Percentiles rank a stretch among this genome's conserved stretches.
Conservation (phyloP, 2,888 invertebrate species). For the Drosophila paramelanica region DNA sequence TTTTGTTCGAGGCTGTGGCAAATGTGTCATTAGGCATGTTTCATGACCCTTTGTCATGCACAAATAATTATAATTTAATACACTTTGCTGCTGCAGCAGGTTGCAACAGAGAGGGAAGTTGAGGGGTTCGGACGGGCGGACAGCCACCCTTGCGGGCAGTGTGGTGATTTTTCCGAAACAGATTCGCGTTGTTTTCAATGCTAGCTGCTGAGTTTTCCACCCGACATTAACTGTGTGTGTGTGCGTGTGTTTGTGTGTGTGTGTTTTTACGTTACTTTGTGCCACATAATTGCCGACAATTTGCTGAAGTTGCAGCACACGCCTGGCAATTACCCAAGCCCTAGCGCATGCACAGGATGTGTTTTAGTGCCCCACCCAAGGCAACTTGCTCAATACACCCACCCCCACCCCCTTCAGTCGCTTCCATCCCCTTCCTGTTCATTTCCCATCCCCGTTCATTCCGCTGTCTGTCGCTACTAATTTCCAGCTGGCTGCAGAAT, state of each 20-base stretch:
- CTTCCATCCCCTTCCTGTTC: too few relatives aligned
- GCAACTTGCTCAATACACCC: constrained; percentile 19
- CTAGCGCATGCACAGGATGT: constrained; percentile 63
- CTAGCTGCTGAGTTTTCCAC: constrained; percentile 26
- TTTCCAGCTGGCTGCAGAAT: constrained; percentile 72
- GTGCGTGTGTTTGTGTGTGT: constrained; percentile 13
- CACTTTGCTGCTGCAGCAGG: constrained; percentile 71
- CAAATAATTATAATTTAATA: constrained; percentile 84
- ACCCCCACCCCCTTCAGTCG: neutral
- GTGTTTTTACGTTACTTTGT: constrained; percentile 66
- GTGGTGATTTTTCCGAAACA: constrained; percentile 53
- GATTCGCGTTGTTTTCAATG: constrained; percentile 48
- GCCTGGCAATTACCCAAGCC: constrained; percentile 71
- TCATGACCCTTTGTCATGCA: constrained; percentile 83
- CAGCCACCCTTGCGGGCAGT: constrained; percentile 41
- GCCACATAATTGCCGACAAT: constrained; percentile 80
- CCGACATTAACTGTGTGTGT: constrained; percentile 19
- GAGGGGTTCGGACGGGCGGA: neutral
- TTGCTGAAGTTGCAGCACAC: constrained; percentile 79
- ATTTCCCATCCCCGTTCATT: neutral
- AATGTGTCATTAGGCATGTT: constrained; percentile 84
- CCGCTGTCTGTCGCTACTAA: constrained; percentile 57
- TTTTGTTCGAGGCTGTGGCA: constrained; percentile 78
- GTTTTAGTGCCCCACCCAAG: constrained; percentile 63
- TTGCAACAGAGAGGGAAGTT: constrained; percentile 16